Evolutionary conservation across 2,113 vertebrate species (phyloP), one percentile per base, ranked within the genome.

Genomic region (Hypocryptadius cinnamomeus): DNA sequence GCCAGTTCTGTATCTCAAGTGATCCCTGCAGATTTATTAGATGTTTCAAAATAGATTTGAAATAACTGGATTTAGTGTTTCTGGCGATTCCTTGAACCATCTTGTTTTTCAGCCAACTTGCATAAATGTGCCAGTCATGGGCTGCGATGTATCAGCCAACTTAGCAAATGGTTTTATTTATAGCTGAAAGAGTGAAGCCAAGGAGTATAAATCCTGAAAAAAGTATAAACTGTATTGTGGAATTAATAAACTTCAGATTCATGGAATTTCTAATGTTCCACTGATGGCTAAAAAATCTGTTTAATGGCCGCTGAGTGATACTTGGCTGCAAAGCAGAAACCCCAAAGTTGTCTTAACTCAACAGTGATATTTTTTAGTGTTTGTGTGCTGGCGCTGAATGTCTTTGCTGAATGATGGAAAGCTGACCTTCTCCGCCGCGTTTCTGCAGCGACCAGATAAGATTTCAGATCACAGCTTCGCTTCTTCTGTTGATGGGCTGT

Each of bases 241-340:
- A 97, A 96, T 96, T 96, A 96, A 97, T 96, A 96, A 96, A 96
- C 95, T 94, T 96, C 84, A 95, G 94, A 97, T 97, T 96, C 96
- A 93, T 95, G 90, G 96, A 96, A 97, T 95, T 95, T 97, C 95
- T 96, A 96, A 96, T 96, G 96, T 96, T 96, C 88, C 94, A 94
- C 92, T 97, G 95, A 97, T 96, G 95, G 91, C 93, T 95, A 91
- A 96, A 96, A 96, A 95, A 97, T 96, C 95, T 96, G 95, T 95
- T 95, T 96, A 95, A 97, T 91, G 92, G 92, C 77, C 50, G 86
- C 90, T 93, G 94, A 97, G 92, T 95, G 96, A 96, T 96, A 95
- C 35, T 97, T 97, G 94, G 95, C 95, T 95, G 89, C 93, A 94
- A 90, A 92, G 90, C 82, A 95, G 85, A 94, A 92, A 94, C 90